Evolutionary conservation across 2,797 vertebrate genomes (phyloP), one percentile per base, ranked within the genome.

Genomic region (Bradypodion pumilum): DNA sequence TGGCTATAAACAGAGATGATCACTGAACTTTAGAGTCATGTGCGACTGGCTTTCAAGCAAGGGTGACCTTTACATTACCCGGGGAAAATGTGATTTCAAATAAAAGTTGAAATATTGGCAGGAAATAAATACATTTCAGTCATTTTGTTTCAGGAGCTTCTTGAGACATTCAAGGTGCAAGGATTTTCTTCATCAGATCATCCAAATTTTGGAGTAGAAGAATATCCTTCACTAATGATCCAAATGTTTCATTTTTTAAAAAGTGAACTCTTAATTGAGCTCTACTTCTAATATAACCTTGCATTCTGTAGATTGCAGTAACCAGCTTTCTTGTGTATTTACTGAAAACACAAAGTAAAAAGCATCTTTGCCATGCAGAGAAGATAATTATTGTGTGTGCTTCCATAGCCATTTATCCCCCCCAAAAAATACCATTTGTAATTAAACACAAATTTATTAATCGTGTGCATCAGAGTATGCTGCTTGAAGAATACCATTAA

Each of bases 371-470:
- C n/a, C 65, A 59, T 78, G 23, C 19, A 85, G 62, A 52, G 35
- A 60, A n/a, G 68, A 23, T 13, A 74, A 8, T 74, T 52, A 74
- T 40, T 83, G 29, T 25, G 42, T 80, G 19, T 85, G 59, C 69
- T 49, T 76, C 76, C 49, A 69, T 63, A 62, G 66, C 8, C 27
- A 32, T 77, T 81, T 85, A 35, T 78, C 19, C 42, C 35, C 29
- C 32, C 42, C 21, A 49, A n/a, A 66, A 73, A 60, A 46, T 59
- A 76, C 19, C 27, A 21, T 23, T 68, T 52, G 46, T 66, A 85
- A 72, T 85, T 80, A 80, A 79, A 68, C 76, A 78, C 29, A 80
- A 85, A 25, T 65, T 74, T 27, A 63, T 86, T 59, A 52, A 27
- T 7, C 44, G 62, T 56, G 74, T 44, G 1, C n/a, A 72, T 74